Evolutionary conservation across 92 coral and sea anemone genomes (phyloP).

Genomic region (Epizoanthus ramosus): DNA sequence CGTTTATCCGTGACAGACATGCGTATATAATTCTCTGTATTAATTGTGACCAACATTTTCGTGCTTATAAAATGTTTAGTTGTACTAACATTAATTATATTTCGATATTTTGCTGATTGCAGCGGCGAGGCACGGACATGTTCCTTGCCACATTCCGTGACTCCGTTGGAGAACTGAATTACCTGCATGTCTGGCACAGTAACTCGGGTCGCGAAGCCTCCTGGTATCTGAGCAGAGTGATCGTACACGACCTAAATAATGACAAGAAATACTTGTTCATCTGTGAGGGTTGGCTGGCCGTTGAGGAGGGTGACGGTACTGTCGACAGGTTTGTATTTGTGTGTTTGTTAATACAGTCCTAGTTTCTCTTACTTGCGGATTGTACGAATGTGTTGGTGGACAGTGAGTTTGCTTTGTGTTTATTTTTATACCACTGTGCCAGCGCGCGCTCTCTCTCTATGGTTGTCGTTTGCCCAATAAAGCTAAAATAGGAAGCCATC

Average conservation of each 20-base stretch:
- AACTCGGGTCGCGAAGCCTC: conserved; percentile 83
- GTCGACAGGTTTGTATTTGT: conserved; percentile 59
- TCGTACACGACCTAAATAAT: conserved; percentile 86
- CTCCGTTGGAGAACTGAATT: conserved; percentile 80
- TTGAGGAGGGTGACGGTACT: conserved; percentile 87
- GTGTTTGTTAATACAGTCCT: no score
- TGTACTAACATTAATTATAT: background rate
- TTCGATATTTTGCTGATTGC: background rate
- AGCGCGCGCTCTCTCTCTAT: no score
- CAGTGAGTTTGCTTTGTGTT: no score
- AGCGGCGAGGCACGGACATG: conserved; percentile 80
- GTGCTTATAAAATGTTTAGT: background rate
- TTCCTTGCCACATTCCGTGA: conserved; percentile 90
- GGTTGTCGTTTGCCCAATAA: no score
- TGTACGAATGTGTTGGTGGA: no score
- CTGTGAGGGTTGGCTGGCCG: conserved; percentile 92
- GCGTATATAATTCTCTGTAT: no score
- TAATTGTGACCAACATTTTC: background rate
- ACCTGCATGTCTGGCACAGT: conserved; percentile 94
- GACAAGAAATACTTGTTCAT: conserved; percentile 88
- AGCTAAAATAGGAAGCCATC: no score
- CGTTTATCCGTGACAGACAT: no score
- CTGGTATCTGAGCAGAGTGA: conserved; percentile 87
- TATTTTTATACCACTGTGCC: no score
- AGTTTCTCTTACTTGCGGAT: no score